Evolutionary conservation across 2,113 vertebrate species (phyloP).

Genomic region (Aspiorhynchus laticeps): DNA sequence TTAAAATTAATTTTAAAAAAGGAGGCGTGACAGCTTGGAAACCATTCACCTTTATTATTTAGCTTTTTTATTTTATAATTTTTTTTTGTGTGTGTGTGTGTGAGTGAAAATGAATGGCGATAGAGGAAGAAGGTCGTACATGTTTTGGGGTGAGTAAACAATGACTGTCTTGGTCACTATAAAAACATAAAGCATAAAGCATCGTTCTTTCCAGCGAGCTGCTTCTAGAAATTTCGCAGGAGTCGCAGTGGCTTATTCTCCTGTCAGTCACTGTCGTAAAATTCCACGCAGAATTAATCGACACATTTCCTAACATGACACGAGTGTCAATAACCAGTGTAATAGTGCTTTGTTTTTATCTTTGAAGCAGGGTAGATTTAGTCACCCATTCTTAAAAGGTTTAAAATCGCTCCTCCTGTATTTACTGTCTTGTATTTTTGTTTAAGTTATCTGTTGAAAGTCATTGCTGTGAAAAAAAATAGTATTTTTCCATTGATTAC

Average conservation of each 20-base stretch:
- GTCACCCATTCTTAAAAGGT: background rate
- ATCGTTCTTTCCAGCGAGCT: background rate
- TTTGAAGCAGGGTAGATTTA: background rate
- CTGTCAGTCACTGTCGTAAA: background rate
- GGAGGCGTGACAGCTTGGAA: background rate
- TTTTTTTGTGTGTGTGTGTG: too few species aligned
- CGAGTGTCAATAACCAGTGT: background rate
- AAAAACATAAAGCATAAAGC: background rate
- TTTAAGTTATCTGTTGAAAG: background rate
- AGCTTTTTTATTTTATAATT: too few species aligned
- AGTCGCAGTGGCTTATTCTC: background rate
- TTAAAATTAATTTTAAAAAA: background rate
- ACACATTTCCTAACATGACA: background rate
- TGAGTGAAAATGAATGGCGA: background rate
- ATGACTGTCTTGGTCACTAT: background rate
- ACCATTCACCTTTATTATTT: background rate
- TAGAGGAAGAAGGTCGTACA: background rate
- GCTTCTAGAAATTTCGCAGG: conserved; percentile 18
- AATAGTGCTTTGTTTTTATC: background rate
- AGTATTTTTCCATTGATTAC: conserved; percentile 16
- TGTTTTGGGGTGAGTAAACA: background rate
- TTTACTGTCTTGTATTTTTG: background rate
- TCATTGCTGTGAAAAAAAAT: background rate
- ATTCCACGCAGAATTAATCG: conserved; percentile 17
- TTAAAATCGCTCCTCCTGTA: background rate